Evolutionary conservation across 2,797 vertebrate species (phyloP).

Genomic region (Pelochelys cantorii): DNA sequence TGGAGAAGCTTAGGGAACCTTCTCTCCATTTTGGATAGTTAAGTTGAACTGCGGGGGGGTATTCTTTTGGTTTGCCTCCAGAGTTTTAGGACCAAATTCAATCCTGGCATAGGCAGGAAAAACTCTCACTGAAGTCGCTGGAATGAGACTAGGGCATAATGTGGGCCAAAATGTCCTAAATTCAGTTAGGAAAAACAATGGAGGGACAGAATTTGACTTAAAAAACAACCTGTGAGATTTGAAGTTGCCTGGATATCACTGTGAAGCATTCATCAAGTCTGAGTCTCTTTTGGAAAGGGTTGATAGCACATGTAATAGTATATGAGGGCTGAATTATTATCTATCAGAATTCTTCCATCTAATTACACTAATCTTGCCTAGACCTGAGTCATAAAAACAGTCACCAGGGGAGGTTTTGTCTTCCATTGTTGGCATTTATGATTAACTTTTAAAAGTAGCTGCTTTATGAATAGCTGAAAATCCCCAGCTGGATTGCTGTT

Average conservation of each 20-base stretch:
- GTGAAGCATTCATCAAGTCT: background rate
- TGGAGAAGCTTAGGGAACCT: too few relatives aligned
- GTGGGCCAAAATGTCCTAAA: background rate
- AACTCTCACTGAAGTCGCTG: background rate
- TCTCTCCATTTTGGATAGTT: background rate
- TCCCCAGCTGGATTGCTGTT: slow-evolving; percentile 32
- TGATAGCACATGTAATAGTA: background rate
- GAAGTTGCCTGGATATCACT: background rate
- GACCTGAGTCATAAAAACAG: background rate
- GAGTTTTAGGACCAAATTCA: background rate
- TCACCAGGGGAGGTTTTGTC: background rate
- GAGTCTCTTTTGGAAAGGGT: background rate
- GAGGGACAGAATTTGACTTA: background rate
- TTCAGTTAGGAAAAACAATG: background rate
- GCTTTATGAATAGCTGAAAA: slow-evolving; percentile 26
- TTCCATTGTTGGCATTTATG: background rate
- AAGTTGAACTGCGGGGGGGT: too few relatives aligned
- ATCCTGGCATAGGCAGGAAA: background rate
- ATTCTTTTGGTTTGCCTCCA: background rate
- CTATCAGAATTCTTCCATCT: background rate
- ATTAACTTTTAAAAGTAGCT: slow-evolving; percentile 46
- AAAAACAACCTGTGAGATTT: background rate
- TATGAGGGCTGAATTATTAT: background rate
- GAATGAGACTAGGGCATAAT: background rate
- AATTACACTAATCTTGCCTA: background rate